Conservation (phyloP, 2,113 vertebrate species). For the Cebidichthys violaceus region DNA sequence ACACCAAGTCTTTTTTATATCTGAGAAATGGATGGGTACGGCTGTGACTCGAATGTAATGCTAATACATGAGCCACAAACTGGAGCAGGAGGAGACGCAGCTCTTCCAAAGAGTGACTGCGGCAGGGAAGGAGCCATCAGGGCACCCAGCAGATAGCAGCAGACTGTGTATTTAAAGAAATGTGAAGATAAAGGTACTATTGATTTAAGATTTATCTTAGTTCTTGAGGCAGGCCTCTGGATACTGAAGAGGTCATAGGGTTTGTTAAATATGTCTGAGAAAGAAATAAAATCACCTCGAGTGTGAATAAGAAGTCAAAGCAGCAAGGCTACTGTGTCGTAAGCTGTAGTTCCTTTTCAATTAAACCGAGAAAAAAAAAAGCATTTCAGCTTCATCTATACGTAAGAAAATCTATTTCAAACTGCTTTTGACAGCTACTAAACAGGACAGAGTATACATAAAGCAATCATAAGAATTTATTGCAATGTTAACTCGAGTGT, state of each 20-base stretch:
- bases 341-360: too few species aligned
- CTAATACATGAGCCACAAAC: not conserved
- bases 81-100: not conserved
- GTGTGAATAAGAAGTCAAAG: not conserved
- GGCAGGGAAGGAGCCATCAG: too few species aligned
- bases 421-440: not conserved
- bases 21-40: not conserved
- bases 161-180: not conserved
- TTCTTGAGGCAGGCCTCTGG: slow-evolving; percentile 42
- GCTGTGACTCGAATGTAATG: not conserved
- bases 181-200: not conserved
- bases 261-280: not conserved
- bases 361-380: not conserved
- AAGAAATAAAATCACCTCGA: not conserved
- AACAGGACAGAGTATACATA: not conserved
- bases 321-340: not conserved
- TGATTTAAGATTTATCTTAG: not conserved
- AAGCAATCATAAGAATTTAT: not conserved
- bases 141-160: not conserved
- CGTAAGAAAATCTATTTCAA: not conserved
- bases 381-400: not conserved
- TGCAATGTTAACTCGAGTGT: not conserved
- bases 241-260: slow-evolving; percentile 1
- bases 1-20: not conserved
- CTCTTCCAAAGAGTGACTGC: not conserved